A percentile compares a stretch with the other conserved stretches of the same genome.
These are phyloP conservation scores for Anarsia innoxiella DNA, from an alignment of 2,888 invertebrate genomes.

Conservation along the genomic window DNA sequence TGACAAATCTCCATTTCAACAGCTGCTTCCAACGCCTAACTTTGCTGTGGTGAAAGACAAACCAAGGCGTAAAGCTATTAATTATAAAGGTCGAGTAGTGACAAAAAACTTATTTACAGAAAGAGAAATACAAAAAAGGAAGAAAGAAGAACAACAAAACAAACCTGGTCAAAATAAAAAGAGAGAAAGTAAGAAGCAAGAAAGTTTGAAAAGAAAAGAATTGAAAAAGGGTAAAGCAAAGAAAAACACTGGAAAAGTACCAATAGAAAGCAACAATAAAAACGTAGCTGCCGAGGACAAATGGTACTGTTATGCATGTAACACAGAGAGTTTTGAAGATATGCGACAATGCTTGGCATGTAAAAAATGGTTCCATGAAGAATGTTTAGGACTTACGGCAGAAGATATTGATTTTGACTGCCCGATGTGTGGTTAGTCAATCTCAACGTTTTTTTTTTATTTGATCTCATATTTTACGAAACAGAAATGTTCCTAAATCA, in stretches of 20 bases:
- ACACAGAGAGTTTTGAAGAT: background rate
- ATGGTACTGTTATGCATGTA: slow-evolving; percentile 4
- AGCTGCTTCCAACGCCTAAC: background rate
- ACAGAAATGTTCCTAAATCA: background rate
- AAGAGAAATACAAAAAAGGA: background rate
- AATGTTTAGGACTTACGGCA: slow-evolving; percentile 1
- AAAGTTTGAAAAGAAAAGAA: no score
- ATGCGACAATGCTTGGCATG: slow-evolving; percentile 3
- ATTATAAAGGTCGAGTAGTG: background rate
- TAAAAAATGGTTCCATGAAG: slow-evolving; percentile 1
- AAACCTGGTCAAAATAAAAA: background rate
- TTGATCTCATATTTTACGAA: background rate
- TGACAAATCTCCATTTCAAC: background rate
- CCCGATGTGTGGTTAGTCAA: background rate
- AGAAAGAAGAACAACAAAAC: background rate
- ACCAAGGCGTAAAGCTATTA: slow-evolving; percentile 2
- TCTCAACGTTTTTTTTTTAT: no score
- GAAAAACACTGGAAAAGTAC: background rate
- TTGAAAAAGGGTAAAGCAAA: background rate
- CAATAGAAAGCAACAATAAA: background rate
- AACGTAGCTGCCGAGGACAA: background rate
- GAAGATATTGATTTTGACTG: slow-evolving; percentile 2
- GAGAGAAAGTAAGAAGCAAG: background rate
- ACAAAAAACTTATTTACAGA: slow-evolving; percentile 2
- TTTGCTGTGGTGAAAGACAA: background rate